These are phyloP conservation scores for Plutella xylostella DNA, from an alignment of 2,888 invertebrate species.

Conservation along the genomic window DNA sequence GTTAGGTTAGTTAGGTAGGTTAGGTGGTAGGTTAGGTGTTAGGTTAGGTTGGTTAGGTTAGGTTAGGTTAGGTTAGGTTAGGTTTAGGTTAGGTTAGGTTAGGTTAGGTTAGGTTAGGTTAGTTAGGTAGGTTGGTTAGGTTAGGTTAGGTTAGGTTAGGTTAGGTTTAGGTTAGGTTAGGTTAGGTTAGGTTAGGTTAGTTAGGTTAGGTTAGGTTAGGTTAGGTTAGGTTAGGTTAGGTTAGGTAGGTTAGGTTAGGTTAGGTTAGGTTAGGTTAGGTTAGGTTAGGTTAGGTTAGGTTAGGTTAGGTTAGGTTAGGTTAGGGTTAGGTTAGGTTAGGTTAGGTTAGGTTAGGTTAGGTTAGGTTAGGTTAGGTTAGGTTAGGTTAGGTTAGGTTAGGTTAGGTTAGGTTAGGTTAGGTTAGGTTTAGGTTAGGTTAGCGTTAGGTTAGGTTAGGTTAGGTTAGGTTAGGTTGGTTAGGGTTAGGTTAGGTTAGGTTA, in stretches of 20 bases:
- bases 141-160: conserved; percentile 15
- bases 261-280: conserved; percentile 16
- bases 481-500: conserved; percentile 11
- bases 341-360: conserved; percentile 17
- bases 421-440: conserved; percentile 13
- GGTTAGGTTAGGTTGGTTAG: conserved; percentile 12
- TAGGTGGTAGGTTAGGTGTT: conserved; percentile 10
- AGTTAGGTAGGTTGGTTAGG: conserved; percentile 11
- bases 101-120: conserved; percentile 10
- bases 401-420: conserved; percentile 16
- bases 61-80: conserved; percentile 11
- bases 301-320: conserved; percentile 14
- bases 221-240: conserved; percentile 10
- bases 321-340: conserved; percentile 11
- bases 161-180: conserved; percentile 12
- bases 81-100: conserved; percentile 11
- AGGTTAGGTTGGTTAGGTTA: conserved; percentile 8
- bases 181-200: conserved; percentile 16
- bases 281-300: conserved; percentile 13
- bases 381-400: conserved; percentile 15
- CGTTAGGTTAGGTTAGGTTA: conserved; percentile 14
- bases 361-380: conserved; percentile 16
- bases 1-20: conserved; percentile 11
- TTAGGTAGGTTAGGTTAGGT: conserved; percentile 12
- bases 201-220: conserved; percentile 6